phyloP scores from a whole-genome alignment of 2,888 invertebrate species.

The Dexiosoma caninum region DNA sequence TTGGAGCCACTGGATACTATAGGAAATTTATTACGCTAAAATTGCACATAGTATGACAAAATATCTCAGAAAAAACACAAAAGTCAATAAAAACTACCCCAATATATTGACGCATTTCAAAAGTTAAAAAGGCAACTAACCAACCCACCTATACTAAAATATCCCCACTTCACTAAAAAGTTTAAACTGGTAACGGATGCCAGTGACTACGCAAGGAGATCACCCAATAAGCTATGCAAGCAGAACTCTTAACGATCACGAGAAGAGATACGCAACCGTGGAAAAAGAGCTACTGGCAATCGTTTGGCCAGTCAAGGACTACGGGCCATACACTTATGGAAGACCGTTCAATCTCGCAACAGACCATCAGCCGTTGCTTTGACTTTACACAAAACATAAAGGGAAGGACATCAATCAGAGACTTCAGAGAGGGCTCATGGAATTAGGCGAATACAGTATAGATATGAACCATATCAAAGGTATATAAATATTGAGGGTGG shows the following conservation, averaged over 20 bases:
- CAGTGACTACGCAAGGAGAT: neutral
- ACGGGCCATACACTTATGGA: conserved; percentile 27
- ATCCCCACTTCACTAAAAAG: no score
- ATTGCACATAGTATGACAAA: no score
- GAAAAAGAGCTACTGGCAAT: conserved; percentile 23
- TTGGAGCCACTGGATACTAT: no score
- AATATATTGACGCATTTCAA: no score
- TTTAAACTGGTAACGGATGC: no score
- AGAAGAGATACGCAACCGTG: conserved; percentile 31
- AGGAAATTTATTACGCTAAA: no score
- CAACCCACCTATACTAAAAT: no score
- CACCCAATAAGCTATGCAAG: conserved; percentile 33
- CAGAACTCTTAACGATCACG: conserved; percentile 33
- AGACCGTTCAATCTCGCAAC: conserved; percentile 9
- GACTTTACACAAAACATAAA: conserved; percentile 8
- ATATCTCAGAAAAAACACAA: no score
- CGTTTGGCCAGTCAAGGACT: conserved; percentile 31
- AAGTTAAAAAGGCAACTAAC: no score
- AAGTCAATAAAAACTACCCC: no score
- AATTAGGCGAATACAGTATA: conserved; percentile 8
- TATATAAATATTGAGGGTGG: no score
- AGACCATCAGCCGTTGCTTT: neutral
- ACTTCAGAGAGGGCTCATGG: neutral
- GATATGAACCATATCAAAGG: neutral
- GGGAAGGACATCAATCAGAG: conserved; percentile 15